Evolutionary conservation across 2,113 vertebrate genomes (phyloP), one percentile per base, ranked within the genome.

Genomic region (Oplegnathus fasciatus): DNA sequence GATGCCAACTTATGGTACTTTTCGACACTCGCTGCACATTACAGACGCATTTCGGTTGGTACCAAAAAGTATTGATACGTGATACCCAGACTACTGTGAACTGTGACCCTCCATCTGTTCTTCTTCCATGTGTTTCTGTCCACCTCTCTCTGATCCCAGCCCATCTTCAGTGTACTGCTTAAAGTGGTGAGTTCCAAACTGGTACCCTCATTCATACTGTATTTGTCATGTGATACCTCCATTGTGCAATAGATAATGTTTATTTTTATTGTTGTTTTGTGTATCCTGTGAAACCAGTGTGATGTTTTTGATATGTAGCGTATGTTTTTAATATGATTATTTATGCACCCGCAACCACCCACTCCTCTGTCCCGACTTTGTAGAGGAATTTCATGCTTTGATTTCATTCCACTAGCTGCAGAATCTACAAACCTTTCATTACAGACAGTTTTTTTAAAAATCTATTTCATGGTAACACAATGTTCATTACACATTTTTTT

Each of bases 211-310:
- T 64, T 88, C 70, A 81, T 90, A 82, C 86, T 93, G 80, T 88
- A 80, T 69, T 80, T 50, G 40, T 89, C 32, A 46, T 87, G 72
- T 72, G 72, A 83, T 92, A 85, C 85, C 87, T 92, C 89, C 87
- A 89, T 93, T 94, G 95, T 96, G 95, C 95, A 96, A 96, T 96
- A 94, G 93, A 88, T 91, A 71, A 77, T 86, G 80, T 91, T 91
- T 89, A 68, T 70, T 88, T 91, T 88, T 87, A 78, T 77, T 89
- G 61, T 93, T 84, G 88, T 91, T 86, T 86, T 86, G 55, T 91
- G 78, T 84, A 67, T 87, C 20, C 15, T 90, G 86, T 91, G 86
- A 92, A 91, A 90, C 66, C 75, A 79, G 84, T 92, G 78, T 61
- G 76, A 84, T 84, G 84, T 85, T 87, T 79, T 88, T 86, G 18